Conservation (phyloP, 2,888 invertebrate species). For the Ophion costatus region DNA sequence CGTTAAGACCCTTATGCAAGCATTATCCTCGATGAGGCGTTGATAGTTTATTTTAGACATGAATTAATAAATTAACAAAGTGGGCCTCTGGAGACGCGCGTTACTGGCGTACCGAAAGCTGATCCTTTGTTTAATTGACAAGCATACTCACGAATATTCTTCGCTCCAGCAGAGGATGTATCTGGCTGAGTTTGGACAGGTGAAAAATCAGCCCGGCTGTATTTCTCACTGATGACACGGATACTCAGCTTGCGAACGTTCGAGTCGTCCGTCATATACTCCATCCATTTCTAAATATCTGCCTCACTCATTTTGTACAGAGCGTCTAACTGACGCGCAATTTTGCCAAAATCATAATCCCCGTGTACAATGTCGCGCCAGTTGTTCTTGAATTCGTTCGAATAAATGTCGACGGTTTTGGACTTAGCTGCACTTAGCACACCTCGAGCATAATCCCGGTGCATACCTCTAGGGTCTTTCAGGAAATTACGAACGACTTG, state of each 20-base stretch:
- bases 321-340: not conserved
- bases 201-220: not conserved
- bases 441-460: not conserved
- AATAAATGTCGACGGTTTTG: too few species aligned
- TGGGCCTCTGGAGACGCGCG: too few species aligned
- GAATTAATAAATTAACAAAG: too few species aligned
- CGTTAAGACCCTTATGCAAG: too few species aligned
- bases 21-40: too few species aligned
- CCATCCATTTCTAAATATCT: slow-evolving; percentile 2
- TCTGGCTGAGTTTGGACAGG: not conserved
- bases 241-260: not conserved
- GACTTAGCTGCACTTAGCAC: not conserved
- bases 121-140: not conserved
- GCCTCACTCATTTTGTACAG: not conserved
- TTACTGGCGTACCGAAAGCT: too few species aligned
- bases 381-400: not conserved
- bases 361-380: slow-evolving; percentile 1
- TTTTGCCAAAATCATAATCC: not conserved
- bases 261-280: not conserved
- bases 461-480: not conserved
- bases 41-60: too few species aligned
- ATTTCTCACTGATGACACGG: too few species aligned
- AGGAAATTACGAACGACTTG: too few species aligned
- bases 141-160: not conserved
- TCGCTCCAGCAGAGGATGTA: not conserved